phyloP scores from a whole-genome alignment of 2,797 vertebrate species.

The Chloroceryle amazona region DNA sequence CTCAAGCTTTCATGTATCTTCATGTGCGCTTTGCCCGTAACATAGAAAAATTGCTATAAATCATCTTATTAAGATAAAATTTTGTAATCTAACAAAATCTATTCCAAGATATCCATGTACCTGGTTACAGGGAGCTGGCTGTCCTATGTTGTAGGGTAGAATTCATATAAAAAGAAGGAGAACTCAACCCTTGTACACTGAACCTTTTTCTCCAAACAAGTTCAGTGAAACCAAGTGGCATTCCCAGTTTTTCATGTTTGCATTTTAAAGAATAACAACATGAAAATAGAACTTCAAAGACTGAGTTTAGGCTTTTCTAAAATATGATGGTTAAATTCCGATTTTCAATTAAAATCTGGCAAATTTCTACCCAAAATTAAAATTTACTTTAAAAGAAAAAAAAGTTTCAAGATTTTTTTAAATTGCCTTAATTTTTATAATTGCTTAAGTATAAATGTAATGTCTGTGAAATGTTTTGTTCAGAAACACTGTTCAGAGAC shows the following conservation, averaged over 20 bases:
- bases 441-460: neutral
- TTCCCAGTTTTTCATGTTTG: neutral
- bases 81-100: neutral
- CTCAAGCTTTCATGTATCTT: neutral
- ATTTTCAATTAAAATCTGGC: neutral
- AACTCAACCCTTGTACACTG: neutral
- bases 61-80: neutral
- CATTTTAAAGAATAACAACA: neutral
- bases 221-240: neutral
- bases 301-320: neutral
- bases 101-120: neutral
- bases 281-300: neutral
- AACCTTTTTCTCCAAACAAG: neutral
- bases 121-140: neutral
- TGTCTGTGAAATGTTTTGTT: neutral
- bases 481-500: neutral
- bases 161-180: neutral
- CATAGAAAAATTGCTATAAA: neutral
- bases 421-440: neutral
- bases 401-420: neutral
- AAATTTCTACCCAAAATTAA: neutral
- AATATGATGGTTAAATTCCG: neutral
- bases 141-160: neutral
- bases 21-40: neutral
- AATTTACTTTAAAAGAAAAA: neutral